phyloP scores from a whole-genome alignment of 1,140 invertebrate species.

The Hestina assimilis region DNA sequence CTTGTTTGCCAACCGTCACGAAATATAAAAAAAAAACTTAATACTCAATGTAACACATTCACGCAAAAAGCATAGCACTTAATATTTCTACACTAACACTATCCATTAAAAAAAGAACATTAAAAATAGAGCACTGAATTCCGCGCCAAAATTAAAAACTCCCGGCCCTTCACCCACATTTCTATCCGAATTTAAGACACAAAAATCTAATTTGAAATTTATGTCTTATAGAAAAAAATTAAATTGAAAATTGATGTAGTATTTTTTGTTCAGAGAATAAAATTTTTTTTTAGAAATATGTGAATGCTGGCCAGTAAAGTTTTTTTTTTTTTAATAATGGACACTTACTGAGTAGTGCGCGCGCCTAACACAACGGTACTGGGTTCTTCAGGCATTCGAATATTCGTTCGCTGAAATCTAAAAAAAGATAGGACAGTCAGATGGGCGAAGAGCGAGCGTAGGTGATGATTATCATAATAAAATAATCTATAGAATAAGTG shows the following conservation, averaged over 20 bases:
- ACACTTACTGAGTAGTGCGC: constrained; percentile 67
- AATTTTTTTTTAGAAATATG: constrained; percentile 24
- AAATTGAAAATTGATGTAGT: constrained; percentile 5
- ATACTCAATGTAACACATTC: background rate
- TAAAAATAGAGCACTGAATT: constrained; percentile 28
- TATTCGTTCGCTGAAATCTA: constrained; percentile 62
- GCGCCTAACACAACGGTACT: constrained; percentile 58
- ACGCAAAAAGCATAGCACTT: background rate
- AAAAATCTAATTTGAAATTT: no score
- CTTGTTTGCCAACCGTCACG: no score
- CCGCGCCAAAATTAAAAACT: constrained; percentile 14
- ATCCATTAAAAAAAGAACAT: background rate
- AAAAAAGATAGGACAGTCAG: constrained; percentile 64
- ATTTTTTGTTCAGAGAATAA: background rate
- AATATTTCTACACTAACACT: background rate
- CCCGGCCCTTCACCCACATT: constrained; percentile 27
- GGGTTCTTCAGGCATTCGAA: constrained; percentile 35
- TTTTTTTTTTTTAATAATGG: constrained; percentile 13
- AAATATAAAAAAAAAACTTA: no score
- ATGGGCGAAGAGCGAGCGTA: constrained; percentile 35
- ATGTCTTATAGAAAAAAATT: no score
- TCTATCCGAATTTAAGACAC: constrained; percentile 13
- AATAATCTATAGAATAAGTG: background rate
- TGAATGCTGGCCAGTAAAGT: constrained; percentile 15
- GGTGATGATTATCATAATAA: constrained; percentile 21